Evolutionary conservation across 1,140 invertebrate species (phyloP).

Genomic region (Propsilocerus akamusi): DNA sequence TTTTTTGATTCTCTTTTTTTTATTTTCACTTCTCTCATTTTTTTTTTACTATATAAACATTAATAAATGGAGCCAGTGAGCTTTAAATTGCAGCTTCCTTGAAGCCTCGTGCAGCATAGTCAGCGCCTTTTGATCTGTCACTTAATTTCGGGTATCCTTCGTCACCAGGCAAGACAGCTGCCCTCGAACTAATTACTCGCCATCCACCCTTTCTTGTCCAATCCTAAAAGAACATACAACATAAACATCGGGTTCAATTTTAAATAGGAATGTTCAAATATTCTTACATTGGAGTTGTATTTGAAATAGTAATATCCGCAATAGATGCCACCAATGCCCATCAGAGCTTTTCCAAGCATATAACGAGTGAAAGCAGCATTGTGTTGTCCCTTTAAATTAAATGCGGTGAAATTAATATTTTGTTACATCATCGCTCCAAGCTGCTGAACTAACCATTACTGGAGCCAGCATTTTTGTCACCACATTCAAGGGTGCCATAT

Average conservation of each 20-base stretch:
- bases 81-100: slow-evolving; percentile 34
- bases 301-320: slow-evolving; percentile 50
- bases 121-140: slow-evolving; percentile 29
- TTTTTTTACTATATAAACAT: too few relatives aligned
- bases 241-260: neutral
- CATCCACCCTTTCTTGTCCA: slow-evolving; percentile 54
- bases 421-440: slow-evolving; percentile 1
- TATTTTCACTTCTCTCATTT: too few relatives aligned
- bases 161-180: slow-evolving; percentile 38
- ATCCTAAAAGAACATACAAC: slow-evolving; percentile 24
- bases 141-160: slow-evolving; percentile 37
- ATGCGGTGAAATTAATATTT: neutral
- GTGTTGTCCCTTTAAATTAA: slow-evolving; percentile 30
- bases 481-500: slow-evolving; percentile 46
- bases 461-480: slow-evolving; percentile 34
- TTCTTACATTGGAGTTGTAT: slow-evolving; percentile 54
- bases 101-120: slow-evolving; percentile 50
- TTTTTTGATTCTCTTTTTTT: too few relatives aligned
- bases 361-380: slow-evolving; percentile 34
- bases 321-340: slow-evolving; percentile 30
- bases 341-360: slow-evolving; percentile 37
- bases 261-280: slow-evolving; percentile 2
- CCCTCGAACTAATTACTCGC: slow-evolving; percentile 31
- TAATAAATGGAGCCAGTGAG: too few relatives aligned
- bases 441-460: slow-evolving; percentile 33